These are phyloP conservation scores for Alectoris magna DNA, from an alignment of 2,797 vertebrate species.

Conservation along the genomic window DNA sequence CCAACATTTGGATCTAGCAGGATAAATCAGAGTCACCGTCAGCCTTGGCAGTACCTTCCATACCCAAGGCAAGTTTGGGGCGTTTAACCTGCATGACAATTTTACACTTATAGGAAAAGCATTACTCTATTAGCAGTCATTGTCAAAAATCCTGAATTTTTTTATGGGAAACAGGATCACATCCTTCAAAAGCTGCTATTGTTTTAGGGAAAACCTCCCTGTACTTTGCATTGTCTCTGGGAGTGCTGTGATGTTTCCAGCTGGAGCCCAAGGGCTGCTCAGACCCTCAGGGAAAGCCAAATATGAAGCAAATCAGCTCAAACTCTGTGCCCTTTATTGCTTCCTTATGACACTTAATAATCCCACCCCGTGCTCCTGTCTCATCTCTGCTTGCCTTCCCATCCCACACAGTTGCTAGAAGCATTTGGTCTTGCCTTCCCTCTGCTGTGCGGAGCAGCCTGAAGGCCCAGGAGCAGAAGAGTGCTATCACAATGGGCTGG, in stretches of 20 bases:
- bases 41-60: not conserved
- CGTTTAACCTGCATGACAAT: not conserved
- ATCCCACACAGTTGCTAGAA: not conserved
- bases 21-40: conserved; percentile 30
- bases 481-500: conserved; percentile 58
- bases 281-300: not conserved
- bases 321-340: conserved; percentile 34
- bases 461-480: conserved; percentile 26
- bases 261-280: not conserved
- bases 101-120: conserved; percentile 1
- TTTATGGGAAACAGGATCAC: not conserved
- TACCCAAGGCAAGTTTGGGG: not conserved
- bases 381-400: not conserved
- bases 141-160: not conserved
- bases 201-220: not conserved
- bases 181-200: not conserved
- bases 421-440: not conserved
- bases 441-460: conserved; percentile 29
- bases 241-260: not conserved
- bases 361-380: not conserved
- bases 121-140: not conserved
- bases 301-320: conserved; percentile 29
- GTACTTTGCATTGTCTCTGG: not conserved
- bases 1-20: not conserved
- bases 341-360: conserved; percentile 38